These are phyloP conservation scores for Micromesistius poutassou DNA, from an alignment of 2,797 vertebrate species.

Conservation along the genomic window DNA sequence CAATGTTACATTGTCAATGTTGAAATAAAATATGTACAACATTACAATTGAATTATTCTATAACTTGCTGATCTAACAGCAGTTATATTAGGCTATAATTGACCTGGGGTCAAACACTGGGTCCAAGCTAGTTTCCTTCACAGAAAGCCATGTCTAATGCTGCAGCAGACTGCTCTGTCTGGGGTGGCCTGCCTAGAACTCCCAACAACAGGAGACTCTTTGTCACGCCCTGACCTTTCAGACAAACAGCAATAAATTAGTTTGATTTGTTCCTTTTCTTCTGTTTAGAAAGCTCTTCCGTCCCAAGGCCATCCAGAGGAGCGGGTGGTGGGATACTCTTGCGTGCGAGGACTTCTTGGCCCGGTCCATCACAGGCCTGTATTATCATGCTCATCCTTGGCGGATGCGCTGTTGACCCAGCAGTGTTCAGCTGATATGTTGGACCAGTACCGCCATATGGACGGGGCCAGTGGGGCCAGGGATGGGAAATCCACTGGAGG, in stretches of 20 bases:
- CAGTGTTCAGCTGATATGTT: conserved; percentile 32
- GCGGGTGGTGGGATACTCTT: conserved; percentile 12
- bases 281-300: conserved; percentile 54
- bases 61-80: neutral
- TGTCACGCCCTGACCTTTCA: conserved; percentile 68
- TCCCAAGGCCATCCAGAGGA: conserved; percentile 38
- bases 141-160: conserved; percentile 69
- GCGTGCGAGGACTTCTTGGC: conserved; percentile 47
- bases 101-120: conserved; percentile 20
- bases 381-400: conserved; percentile 50
- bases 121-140: conserved; percentile 38
- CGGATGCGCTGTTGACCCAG: conserved; percentile 45
- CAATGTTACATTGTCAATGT: neutral
- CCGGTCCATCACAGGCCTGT: conserved; percentile 30
- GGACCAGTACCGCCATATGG: conserved; percentile 36
- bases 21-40: neutral
- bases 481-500: conserved; percentile 40
- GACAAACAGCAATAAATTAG: conserved; percentile 67
- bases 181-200: conserved; percentile 48
- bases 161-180: conserved; percentile 40
- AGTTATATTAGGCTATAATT: neutral
- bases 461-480: conserved; percentile 38
- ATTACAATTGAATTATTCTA: neutral
- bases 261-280: conserved; percentile 68
- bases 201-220: conserved; percentile 73